These are phyloP conservation scores for Cyrtorhinus lividipennis DNA, from an alignment of 1,140 invertebrate species.

Conservation along the genomic window DNA sequence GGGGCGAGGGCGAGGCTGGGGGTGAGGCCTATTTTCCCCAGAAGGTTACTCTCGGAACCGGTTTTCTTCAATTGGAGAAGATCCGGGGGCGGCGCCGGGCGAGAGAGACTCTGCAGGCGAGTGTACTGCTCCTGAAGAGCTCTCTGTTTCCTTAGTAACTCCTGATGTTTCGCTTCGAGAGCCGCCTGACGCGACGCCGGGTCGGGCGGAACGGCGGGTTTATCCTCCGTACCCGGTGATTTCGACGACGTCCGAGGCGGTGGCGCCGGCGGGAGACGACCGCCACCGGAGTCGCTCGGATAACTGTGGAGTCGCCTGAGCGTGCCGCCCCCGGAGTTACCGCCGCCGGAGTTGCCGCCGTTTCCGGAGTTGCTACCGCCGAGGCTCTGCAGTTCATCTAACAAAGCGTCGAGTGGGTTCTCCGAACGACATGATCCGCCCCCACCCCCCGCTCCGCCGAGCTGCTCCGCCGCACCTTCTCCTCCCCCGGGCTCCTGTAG, in stretches of 20 bases:
- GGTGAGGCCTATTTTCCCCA: slow-evolving; percentile 64
- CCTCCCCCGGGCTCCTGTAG: slow-evolving; percentile 38
- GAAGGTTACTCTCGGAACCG: slow-evolving; percentile 72
- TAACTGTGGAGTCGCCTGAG: slow-evolving; percentile 56
- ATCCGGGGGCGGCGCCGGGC: slow-evolving; percentile 41
- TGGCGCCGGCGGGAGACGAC: slow-evolving; percentile 46
- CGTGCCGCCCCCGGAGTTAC: slow-evolving; percentile 26
- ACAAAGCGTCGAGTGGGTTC: slow-evolving; percentile 87
- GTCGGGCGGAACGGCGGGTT: slow-evolving; percentile 66
- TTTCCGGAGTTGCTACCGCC: slow-evolving; percentile 38
- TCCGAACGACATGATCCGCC: slow-evolving; percentile 55
- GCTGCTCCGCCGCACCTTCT: slow-evolving; percentile 16
- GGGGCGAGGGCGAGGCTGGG: slow-evolving; percentile 35
- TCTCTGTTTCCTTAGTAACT: slow-evolving; percentile 68
- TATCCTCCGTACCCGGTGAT: neutral
- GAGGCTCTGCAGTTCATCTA: slow-evolving; percentile 73
- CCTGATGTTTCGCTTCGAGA: slow-evolving; percentile 70
- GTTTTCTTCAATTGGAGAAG: slow-evolving; percentile 64
- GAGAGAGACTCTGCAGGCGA: slow-evolving; percentile 65
- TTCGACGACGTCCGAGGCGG: slow-evolving; percentile 14
- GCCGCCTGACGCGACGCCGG: slow-evolving; percentile 60
- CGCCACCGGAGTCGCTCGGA: slow-evolving; percentile 46
- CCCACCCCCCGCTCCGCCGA: slow-evolving; percentile 38
- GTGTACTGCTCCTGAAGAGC: slow-evolving; percentile 79
- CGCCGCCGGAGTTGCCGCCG: neutral